These are phyloP conservation scores for Reinhardtius hippoglossoides DNA, from an alignment of 2,113 vertebrate genomes.

Conservation along the genomic window DNA sequence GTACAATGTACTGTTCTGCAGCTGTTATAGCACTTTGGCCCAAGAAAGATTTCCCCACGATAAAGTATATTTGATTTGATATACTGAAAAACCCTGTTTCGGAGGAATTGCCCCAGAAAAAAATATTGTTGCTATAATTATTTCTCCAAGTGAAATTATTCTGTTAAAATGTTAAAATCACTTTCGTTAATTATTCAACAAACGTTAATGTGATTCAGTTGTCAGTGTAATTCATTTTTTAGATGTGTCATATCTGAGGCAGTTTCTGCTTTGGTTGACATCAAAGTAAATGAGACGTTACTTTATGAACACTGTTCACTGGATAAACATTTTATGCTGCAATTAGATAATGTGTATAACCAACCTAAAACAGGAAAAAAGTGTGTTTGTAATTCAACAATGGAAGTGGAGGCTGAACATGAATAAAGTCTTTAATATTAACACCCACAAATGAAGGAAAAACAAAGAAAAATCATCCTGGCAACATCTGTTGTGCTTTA, in stretches of 20 bases:
- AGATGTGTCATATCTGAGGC: not conserved
- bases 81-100: not conserved
- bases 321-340: no score
- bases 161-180: not conserved
- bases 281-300: not conserved
- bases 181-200: no score
- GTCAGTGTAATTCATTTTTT: not conserved
- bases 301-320: not conserved
- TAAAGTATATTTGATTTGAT: no score
- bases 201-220: slow-evolving; percentile 11
- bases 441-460: no score
- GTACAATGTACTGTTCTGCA: no score
- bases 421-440: not conserved
- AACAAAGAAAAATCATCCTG: no score
- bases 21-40: no score
- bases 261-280: not conserved
- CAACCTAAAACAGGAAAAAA: no score
- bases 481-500: no score
- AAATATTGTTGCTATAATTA: not conserved
- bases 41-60: no score
- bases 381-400: not conserved
- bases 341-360: no score
- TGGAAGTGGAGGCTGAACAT: not conserved
- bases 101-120: not conserved
- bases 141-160: not conserved